Evolutionary conservation across 1,140 invertebrate genomes (phyloP), one percentile per base, ranked within the genome.

Genomic region (Drosophila erecta): DNA sequence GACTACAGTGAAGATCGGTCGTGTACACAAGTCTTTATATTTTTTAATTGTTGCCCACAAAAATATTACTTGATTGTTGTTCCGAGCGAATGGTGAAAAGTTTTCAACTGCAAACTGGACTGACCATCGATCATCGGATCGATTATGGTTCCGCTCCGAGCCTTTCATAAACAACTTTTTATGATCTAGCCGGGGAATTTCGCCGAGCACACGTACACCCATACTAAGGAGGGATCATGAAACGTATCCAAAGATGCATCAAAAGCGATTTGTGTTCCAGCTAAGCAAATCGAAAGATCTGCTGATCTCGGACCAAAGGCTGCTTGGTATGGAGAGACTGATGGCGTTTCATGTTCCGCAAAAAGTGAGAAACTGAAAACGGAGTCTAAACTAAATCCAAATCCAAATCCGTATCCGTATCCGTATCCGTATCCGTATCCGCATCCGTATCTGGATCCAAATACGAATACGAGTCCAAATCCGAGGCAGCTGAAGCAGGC

Each of bases 231-330:
- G 54, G 64, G 72, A 78, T 66, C 76, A 78, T 79, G 85, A 85
- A 90, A 90, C 87, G 86, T 83, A 87, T 90, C 86, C 86, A 90
- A 90, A 90, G 86, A 90, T 90, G 87, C 86, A 90, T 79, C 86
- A 79, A 89, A 81, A 85, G 81, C 81, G 76, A 81, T 81, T 69
- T 61, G 65, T 24, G 65, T 67, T 74, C 53, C 64, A 76, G 71
- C 71, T 41, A 53, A 60, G 64, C 20, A 56, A 54, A 59, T 37
- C 17, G 54, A 46, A 57, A 60, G 46, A 20, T 20, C 40, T 56
- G 17, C 30, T 30, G 24, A 35, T 43, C 17, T 40, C 58, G 70
- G 43, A 53, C 53, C 77, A 60, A 62, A 83, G 53, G 59, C 67
- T 77, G 74, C 80, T 81, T 74, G 76, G 79, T 37, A 49, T 57